phyloP scores from a whole-genome alignment of 2,113 vertebrate genomes.

The Phylloscopus trochiloides region DNA sequence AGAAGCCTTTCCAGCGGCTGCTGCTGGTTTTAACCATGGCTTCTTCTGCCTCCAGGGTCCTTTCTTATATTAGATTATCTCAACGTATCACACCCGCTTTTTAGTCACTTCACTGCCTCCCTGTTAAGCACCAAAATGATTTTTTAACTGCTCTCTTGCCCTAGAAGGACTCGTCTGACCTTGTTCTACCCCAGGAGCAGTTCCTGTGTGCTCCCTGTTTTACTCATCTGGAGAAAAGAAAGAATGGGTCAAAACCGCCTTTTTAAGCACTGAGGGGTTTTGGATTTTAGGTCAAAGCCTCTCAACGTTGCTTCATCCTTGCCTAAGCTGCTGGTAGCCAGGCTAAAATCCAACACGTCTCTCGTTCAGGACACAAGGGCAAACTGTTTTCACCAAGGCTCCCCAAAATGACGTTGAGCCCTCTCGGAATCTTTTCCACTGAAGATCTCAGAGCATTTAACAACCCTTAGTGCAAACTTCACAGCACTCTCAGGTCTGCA shows the following conservation, averaged over 20 bases:
- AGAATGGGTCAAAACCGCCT: neutral
- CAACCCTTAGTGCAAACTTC: neutral
- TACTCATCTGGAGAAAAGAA: neutral
- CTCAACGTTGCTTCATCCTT: neutral
- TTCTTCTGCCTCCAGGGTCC: slow-evolving; percentile 37
- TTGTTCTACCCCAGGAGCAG: neutral
- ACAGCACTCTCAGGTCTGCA: rapidly evolving
- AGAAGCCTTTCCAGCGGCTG: slow-evolving; percentile 25
- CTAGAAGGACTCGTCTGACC: slow-evolving; percentile 1
- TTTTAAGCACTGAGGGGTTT: neutral
- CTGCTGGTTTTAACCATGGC: neutral
- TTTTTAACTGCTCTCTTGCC: slow-evolving; percentile 27
- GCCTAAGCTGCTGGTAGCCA: neutral
- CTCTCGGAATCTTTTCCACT: neutral
- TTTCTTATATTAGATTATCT: slow-evolving; percentile 36
- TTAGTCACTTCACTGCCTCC: slow-evolving; percentile 22
- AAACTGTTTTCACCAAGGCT: neutral
- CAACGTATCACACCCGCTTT: slow-evolving; percentile 25
- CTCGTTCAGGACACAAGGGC: neutral
- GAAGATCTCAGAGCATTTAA: neutral
- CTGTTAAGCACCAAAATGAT: slow-evolving; percentile 22
- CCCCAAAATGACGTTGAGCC: neutral
- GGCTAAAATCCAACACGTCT: neutral
- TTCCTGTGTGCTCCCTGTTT: neutral
- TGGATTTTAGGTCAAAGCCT: neutral